Percentiles rank a stretch among this genome's conserved stretches.
Evolutionary conservation across 2,797 vertebrate genomes (phyloP).

Genomic region (Podargus strigoides): DNA sequence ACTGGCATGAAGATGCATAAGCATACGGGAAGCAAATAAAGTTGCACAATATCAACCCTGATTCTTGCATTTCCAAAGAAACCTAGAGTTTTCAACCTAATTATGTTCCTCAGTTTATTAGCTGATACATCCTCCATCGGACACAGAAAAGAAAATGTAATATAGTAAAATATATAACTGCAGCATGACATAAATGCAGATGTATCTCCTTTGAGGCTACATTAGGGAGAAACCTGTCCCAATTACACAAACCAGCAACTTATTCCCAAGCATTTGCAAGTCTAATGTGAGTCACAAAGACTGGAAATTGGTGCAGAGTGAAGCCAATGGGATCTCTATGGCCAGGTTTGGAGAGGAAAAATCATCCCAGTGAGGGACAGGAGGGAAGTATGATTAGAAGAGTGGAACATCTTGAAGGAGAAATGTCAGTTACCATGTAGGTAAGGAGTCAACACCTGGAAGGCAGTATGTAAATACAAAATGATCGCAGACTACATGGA

Average conservation of each 20-base stretch:
- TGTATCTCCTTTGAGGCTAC: background rate
- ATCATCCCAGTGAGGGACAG: background rate
- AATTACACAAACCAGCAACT: background rate
- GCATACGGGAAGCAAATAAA: background rate
- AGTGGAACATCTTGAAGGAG: background rate
- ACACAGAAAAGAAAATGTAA: background rate
- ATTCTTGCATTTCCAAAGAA: background rate
- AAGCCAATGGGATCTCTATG: background rate
- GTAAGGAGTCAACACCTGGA: background rate
- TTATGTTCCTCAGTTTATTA: background rate
- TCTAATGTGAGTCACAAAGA: background rate
- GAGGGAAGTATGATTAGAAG: background rate
- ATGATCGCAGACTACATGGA: constrained; percentile 5
- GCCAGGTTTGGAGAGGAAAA: background rate
- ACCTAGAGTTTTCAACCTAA: background rate
- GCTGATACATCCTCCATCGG: background rate
- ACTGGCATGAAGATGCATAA: background rate
- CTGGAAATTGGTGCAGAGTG: background rate
- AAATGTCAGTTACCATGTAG: background rate
- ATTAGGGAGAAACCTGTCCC: background rate
- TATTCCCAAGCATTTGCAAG: background rate
- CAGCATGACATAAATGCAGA: background rate
- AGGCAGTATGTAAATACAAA: background rate
- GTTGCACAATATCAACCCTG: background rate
- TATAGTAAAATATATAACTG: background rate